Conservation (phyloP, 2,797 vertebrate species). For the Hoplostethus mediterraneus region DNA sequence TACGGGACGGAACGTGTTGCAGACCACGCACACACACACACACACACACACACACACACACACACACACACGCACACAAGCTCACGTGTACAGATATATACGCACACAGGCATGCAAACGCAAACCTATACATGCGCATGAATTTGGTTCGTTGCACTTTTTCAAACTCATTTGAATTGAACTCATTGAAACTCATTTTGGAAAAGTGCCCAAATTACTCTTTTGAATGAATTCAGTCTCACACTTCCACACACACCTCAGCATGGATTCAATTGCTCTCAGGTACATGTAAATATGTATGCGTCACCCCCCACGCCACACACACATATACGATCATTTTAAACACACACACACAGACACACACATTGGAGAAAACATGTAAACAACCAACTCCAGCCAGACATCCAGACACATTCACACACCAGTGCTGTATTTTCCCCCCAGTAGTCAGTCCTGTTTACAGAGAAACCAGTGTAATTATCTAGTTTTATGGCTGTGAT, state of each 20-base stretch:
- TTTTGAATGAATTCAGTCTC: conserved; percentile 40
- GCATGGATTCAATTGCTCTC: neutral
- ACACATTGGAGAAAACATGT: neutral
- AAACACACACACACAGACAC: neutral
- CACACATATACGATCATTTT: neutral
- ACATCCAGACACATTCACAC: neutral
- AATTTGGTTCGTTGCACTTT: conserved; percentile 36
- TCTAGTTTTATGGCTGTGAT: conserved; percentile 69
- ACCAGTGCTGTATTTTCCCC: neutral
- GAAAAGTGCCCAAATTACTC: conserved; percentile 42
- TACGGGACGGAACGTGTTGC: conserved; percentile 3
- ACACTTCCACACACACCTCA: neutral
- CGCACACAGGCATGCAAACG: neutral
- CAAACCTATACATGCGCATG: neutral
- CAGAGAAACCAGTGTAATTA: conserved; percentile 67
- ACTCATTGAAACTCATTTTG: too few species aligned
- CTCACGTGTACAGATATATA: neutral
- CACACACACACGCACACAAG: neutral
- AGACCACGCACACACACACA: neutral
- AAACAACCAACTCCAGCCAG: too few species aligned
- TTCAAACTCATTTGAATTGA: conserved; percentile 50
- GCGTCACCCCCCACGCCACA: neutral
- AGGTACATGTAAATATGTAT: neutral
- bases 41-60: neutral
- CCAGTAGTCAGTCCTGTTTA: conserved; percentile 53